Evolutionary conservation across 1,140 invertebrate genomes (phyloP), one percentile per base, ranked within the genome.

Genomic region (Leptopilina clavipes): DNA sequence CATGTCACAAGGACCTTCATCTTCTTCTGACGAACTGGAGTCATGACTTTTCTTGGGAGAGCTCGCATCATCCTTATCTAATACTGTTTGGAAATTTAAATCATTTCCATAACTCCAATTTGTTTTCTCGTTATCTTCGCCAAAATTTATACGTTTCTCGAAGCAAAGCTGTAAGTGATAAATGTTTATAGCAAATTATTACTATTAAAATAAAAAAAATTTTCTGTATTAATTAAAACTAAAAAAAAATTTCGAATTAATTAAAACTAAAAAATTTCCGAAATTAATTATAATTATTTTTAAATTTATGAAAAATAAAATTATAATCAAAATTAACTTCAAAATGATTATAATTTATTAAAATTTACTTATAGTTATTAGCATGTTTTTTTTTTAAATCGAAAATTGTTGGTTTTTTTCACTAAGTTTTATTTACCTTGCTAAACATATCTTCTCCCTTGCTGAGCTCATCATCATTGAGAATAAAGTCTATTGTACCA

Each of bases 361-460:
- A n/a, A n/a, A n/a, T n/a, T n/a, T n/a, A n/a, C n/a, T n/a, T n/a
- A n/a, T n/a, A n/a, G n/a, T n/a, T n/a, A n/a, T n/a, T n/a, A n/a
- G n/a, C n/a, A n/a, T n/a, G n/a, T n/a, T n/a, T n/a, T n/a, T n/a
- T n/a, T n/a, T n/a, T n/a, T n/a, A n/a, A n/a, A n/a, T n/a, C n/a
- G n/a, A n/a, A n/a, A n/a, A n/a, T n/a, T n/a, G n/a, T n/a, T n/a
- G n/a, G n/a, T n/a, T n/a, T n/a, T 7, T 43, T 59, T 11, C 19
- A 52, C 5, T 5, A 52, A 11, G 10, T 44, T 37, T 17, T 40
- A 19, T 9, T 71, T 79, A 92, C 90, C 85, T 92, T 91, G 81
- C 93, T 91, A 88, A 93, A 93, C 83, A 92, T 84, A 73, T 93
- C 90, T 77, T 91, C 88, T 79, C 86, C 90, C 54, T 91, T 84